Evolutionary conservation across 2,797 vertebrate genomes (phyloP).

Genomic region (Merluccius polli): DNA sequence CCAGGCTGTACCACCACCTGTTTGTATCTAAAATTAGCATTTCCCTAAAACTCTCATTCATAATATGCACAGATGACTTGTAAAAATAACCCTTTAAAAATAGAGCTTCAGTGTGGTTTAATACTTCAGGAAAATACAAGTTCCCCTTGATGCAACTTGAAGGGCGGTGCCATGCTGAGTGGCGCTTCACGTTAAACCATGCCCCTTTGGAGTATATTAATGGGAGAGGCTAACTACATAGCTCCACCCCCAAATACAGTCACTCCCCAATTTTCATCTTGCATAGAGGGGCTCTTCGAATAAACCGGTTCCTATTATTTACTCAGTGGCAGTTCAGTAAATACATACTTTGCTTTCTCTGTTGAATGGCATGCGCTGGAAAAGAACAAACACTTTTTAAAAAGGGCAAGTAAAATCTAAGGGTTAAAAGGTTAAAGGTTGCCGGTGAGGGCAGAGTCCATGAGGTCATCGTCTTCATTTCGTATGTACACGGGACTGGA

Average conservation of each 20-base stretch:
- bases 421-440: conserved; percentile 70
- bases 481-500: conserved; percentile 89
- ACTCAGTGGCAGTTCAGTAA: conserved; percentile 15
- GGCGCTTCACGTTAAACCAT: background rate
- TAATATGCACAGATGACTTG: conserved; percentile 23
- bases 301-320: background rate
- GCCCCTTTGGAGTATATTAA: background rate
- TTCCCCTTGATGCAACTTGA: background rate
- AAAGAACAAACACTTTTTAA: conserved; percentile 8
- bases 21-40: conserved; percentile 19
- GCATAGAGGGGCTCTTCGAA: background rate
- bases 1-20: conserved; percentile 1
- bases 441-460: conserved; percentile 95
- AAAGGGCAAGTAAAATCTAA: conserved; percentile 5
- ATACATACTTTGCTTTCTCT: conserved; percentile 56
- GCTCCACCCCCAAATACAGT: conserved; percentile 13
- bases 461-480: conserved; percentile 95
- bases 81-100: conserved; percentile 42
- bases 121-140: conserved; percentile 19
- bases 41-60: background rate
- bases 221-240: conserved; percentile 4
- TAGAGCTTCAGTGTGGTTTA: conserved; percentile 29
- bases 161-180: background rate
- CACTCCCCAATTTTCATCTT: background rate
- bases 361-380: conserved; percentile 47